Percentiles rank a stretch among this genome's conserved stretches.
Evolutionary conservation across 1,140 invertebrate species (phyloP).

Genomic region (Drosophila prosaltans): DNA sequence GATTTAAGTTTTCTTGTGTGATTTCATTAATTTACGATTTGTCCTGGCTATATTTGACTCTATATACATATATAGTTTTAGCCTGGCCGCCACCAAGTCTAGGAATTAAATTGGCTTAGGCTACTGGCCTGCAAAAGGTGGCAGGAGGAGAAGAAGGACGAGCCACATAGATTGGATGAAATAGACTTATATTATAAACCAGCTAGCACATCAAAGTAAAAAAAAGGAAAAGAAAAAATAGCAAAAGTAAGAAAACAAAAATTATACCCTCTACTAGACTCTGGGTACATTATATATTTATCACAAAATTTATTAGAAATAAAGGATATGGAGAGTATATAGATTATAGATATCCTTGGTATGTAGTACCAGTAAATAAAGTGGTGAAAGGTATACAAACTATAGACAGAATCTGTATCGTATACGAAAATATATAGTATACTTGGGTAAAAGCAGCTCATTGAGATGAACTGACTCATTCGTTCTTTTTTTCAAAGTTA

Average conservation of each 20-base stretch:
- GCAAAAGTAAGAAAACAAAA: not conserved
- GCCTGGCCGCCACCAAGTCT: constrained; percentile 51
- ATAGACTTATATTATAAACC: constrained; percentile 8
- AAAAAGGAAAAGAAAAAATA: not conserved
- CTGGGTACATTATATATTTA: not conserved
- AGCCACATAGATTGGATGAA: not conserved
- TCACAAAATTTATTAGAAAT: not conserved
- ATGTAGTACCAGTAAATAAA: too few relatives aligned
- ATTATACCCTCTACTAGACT: not conserved
- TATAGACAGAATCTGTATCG: too few relatives aligned
- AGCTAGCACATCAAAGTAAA: constrained; percentile 9
- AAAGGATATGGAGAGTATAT: too few relatives aligned
- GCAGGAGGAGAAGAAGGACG: not conserved
- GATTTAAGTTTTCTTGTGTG: constrained; percentile 64
- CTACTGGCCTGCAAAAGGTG: constrained; percentile 5
- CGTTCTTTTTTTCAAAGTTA: too few relatives aligned
- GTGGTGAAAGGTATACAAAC: too few relatives aligned
- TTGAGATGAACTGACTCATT: too few relatives aligned
- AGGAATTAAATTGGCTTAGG: constrained; percentile 76
- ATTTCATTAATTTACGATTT: constrained; percentile 79
- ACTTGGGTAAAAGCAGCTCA: too few relatives aligned
- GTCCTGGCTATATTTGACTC: constrained; percentile 29
- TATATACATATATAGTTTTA: not conserved
- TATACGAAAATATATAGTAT: too few relatives aligned
- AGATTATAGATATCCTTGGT: too few relatives aligned